Percentiles rank a stretch among this genome's conserved stretches.
These are phyloP conservation scores for Aix galericulata DNA, from an alignment of 2,113 vertebrate species.

Conservation along the genomic window DNA sequence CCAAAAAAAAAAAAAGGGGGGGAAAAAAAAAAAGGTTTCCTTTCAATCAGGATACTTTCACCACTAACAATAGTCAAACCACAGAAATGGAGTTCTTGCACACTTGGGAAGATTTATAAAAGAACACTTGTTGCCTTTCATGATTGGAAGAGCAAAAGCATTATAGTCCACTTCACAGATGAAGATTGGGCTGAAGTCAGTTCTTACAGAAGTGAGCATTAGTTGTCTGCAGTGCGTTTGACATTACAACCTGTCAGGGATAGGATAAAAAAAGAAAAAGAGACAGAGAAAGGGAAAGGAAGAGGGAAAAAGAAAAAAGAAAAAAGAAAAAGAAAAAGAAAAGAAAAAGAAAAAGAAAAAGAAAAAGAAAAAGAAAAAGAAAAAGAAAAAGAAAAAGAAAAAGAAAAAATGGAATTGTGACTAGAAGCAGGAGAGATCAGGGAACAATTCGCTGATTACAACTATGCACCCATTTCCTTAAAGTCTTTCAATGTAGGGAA, in stretches of 20 bases:
- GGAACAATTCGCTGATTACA: not conserved
- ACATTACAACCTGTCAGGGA: not conserved
- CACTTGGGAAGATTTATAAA: not conserved
- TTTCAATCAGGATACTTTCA: slow-evolving; percentile 30
- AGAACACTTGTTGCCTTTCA: not conserved
- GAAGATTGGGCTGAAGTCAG: not conserved
- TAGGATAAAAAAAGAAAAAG: rapidly evolving
- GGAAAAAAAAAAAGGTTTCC: too few relatives aligned
- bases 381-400: not conserved
- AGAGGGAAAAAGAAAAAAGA: not conserved
- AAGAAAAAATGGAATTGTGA: not conserved
- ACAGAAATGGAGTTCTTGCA: not conserved
- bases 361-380: too few relatives aligned
- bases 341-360: not conserved
- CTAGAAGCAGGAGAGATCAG: not conserved
- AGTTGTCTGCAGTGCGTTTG: not conserved
- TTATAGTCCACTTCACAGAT: not conserved
- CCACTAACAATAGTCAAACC: not conserved
- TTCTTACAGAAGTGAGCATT: not conserved
- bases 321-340: not conserved
- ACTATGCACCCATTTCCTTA: not conserved
- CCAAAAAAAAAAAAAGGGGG: not conserved
- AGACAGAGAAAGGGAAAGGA: not conserved
- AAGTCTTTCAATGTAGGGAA: not conserved
- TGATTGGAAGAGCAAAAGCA: not conserved